phyloP scores from a whole-genome alignment of 2,888 invertebrate species.

The Ichneumoninae sp. region DNA sequence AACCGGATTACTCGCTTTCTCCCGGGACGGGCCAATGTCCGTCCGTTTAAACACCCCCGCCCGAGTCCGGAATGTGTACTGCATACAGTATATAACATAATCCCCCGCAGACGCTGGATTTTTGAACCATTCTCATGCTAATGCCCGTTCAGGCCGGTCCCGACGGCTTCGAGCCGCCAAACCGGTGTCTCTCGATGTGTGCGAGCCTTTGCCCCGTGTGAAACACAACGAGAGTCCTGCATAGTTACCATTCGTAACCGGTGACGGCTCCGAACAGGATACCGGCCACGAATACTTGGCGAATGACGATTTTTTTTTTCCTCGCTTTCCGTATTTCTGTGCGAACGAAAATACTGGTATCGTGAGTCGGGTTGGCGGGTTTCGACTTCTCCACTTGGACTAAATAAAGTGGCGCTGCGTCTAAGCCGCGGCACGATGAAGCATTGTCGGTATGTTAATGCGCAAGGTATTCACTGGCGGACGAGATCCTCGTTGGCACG shows the following conservation, averaged over 20 bases:
- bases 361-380: not conserved
- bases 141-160: slow-evolving; percentile 68
- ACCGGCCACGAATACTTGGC: slow-evolving; percentile 5
- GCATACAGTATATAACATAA: slow-evolving; percentile 33
- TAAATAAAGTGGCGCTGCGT: slow-evolving; percentile 6
- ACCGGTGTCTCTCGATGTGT: slow-evolving; percentile 61
- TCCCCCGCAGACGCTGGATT: slow-evolving; percentile 66
- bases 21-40: slow-evolving; percentile 69
- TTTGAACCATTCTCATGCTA: slow-evolving; percentile 79
- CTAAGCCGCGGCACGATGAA: slow-evolving; percentile 74
- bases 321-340: not conserved
- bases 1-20: slow-evolving; percentile 70
- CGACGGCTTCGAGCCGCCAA: slow-evolving; percentile 46
- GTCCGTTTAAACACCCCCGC: slow-evolving; percentile 60
- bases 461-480: slow-evolving; percentile 52
- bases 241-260: slow-evolving; percentile 42
- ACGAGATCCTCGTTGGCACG: slow-evolving; percentile 19
- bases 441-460: slow-evolving; percentile 81
- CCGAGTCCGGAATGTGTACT: slow-evolving; percentile 29
- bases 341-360: slow-evolving; percentile 25
- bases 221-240: slow-evolving; percentile 37
- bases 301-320: slow-evolving; percentile 14
- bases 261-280: slow-evolving; percentile 14
- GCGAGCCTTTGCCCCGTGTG: slow-evolving; percentile 39
- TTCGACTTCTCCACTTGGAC: slow-evolving; percentile 26